Percentiles rank a stretch among this genome's conserved stretches.
Evolutionary conservation across 2,888 invertebrate genomes (phyloP).

Genomic region (Melanostoma scalare): DNA sequence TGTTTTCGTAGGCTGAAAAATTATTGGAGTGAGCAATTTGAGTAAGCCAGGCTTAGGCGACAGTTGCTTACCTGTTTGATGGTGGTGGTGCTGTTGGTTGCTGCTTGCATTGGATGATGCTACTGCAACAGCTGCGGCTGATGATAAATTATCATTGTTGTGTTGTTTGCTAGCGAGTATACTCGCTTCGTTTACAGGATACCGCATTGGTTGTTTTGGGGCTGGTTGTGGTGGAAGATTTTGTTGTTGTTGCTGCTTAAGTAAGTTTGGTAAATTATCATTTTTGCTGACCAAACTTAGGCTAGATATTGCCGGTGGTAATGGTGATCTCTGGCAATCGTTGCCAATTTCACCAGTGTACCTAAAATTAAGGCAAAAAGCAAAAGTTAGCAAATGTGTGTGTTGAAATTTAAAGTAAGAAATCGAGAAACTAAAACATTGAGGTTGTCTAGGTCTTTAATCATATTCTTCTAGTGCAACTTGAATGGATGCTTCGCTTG

Average conservation of each 20-base stretch:
- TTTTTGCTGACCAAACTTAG: slow-evolving; percentile 80
- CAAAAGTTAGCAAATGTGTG: too few species aligned
- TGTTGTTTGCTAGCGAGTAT: slow-evolving; percentile 57
- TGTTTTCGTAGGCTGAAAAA: slow-evolving; percentile 83
- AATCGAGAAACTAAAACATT: too few species aligned
- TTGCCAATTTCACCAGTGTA: slow-evolving; percentile 82
- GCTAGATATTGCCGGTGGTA: slow-evolving; percentile 82
- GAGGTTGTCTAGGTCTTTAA: too few species aligned
- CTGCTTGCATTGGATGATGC: slow-evolving; percentile 66
- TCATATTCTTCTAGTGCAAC: too few species aligned
- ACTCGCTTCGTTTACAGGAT: slow-evolving; percentile 64
- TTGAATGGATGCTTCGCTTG: too few species aligned
- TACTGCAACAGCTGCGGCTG: slow-evolving; percentile 69
- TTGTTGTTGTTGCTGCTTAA: slow-evolving; percentile 61
- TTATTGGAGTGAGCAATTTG: slow-evolving; percentile 81
- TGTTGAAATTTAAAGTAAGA: too few species aligned
- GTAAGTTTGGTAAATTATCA: slow-evolving; percentile 68
- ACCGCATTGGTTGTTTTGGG: slow-evolving; percentile 71
- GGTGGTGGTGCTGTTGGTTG: slow-evolving; percentile 73
- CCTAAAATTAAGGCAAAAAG: slow-evolving; percentile 73
- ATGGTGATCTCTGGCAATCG: slow-evolving; percentile 82
- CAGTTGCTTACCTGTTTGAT: slow-evolving; percentile 78
- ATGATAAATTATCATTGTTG: slow-evolving; percentile 60
- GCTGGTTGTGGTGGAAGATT: slow-evolving; percentile 69
- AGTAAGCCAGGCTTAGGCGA: slow-evolving; percentile 79